Evolutionary conservation across 2,797 vertebrate genomes (phyloP), one percentile per base, ranked within the genome.

Genomic region (Hypotaenidia philippensis): DNA sequence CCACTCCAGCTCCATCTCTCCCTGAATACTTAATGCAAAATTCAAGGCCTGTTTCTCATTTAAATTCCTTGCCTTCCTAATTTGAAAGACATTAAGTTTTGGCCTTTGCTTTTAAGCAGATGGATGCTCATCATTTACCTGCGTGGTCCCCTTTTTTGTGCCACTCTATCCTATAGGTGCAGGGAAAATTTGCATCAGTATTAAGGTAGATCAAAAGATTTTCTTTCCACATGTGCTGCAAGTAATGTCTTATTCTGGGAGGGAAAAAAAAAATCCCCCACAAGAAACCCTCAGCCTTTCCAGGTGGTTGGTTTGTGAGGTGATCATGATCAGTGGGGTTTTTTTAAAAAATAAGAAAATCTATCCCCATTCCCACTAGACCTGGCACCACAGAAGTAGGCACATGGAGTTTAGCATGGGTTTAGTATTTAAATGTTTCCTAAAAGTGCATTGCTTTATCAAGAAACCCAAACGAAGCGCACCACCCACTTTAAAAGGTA

Each of bases 151-250:
- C 47, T 95, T 96, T 44, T 87, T 96, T 96, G 82, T 94, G 84
- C 70, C 92, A 91, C 60, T 45, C 0, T 41, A 81, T 66, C 88
- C 47, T 52, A 45, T 86, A 83, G 76, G 71, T n/a, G 57, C 53
- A 34, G 61, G 94, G 83, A 95, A 85, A 95, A 94, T 92, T 91
- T 71, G 57, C 83, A 94, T 96, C 79, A 83, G 45, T 78, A 76
- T 72, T 36, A 90, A 83, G 95, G 56, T 6, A 93, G 85, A 95
- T 94, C 70, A 82, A 96, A 97, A 97, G 74, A 64, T 85, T 84
- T 90, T 60, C 49, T 83, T 92, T 59, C 63, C 49, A 76, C 31
- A 21, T 83, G 44, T 10, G 53, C 40, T 47, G 45, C 49, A 85
- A 82, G 78, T 78, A 84, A 45, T 19, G 52, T 8, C 10, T 25